A percentile compares a stretch with the other conserved stretches of the same genome.
Evolutionary conservation across 2,797 vertebrate genomes (phyloP).

Genomic region (Coracias cyanogaster): DNA sequence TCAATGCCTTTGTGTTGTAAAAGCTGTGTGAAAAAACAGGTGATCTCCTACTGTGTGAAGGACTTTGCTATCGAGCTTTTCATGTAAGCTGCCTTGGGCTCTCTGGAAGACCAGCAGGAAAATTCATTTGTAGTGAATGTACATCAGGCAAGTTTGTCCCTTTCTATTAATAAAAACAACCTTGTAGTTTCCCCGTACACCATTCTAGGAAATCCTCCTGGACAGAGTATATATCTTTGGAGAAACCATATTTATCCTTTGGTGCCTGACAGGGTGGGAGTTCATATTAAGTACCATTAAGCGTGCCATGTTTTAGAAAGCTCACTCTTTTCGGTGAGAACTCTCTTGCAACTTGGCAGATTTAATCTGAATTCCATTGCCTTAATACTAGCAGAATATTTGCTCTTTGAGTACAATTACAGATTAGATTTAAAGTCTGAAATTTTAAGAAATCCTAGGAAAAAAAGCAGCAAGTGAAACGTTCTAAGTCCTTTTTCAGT

Average conservation of each 20-base stretch:
- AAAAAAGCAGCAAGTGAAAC: not conserved
- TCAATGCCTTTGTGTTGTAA: slow-evolving; percentile 66
- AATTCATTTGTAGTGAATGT: slow-evolving; percentile 90
- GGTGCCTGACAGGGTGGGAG: not conserved
- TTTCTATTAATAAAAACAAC: slow-evolving; percentile 16
- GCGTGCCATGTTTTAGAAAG: not conserved
- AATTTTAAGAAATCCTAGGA: not conserved
- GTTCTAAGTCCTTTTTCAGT: not conserved
- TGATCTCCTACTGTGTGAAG: slow-evolving; percentile 91
- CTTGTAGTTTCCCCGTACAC: not conserved
- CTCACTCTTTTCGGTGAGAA: not conserved
- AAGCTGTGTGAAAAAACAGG: slow-evolving; percentile 93
- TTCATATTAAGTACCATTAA: not conserved
- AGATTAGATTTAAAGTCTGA: not conserved
- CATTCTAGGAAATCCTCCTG: not conserved
- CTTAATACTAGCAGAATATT: not conserved
- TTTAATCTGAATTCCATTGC: not conserved
- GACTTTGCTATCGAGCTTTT: slow-evolving; percentile 92
- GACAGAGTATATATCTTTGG: not conserved
- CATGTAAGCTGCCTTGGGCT: slow-evolving; percentile 89
- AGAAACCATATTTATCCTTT: not conserved
- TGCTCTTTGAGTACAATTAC: not conserved
- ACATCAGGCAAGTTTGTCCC: slow-evolving; percentile 86
- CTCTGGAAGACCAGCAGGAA: slow-evolving; percentile 82
- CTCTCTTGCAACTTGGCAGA: not conserved